Base-by-base conservation (phyloP, 2,888 invertebrate genomes). In the Yponomeuta sedellus region DNA sequence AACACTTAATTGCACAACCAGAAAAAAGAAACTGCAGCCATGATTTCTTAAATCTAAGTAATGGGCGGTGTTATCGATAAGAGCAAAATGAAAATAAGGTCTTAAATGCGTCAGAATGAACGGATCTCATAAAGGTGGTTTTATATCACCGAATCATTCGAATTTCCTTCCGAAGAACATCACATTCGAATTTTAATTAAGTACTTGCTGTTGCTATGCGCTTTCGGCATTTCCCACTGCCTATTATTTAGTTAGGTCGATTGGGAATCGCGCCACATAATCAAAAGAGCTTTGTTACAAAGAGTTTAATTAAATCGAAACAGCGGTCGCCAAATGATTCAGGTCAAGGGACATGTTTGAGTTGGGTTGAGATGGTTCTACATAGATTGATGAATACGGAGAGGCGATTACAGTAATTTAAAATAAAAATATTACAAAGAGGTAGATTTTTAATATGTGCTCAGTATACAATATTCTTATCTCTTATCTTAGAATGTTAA, bases 141-240 rank as follows among this genome's bases (percentile, higher is more conserved):
- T 58, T 58, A 58, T 58, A 22, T 19, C 58, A 10, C 58, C 10
- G 25, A 59, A 59, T 59, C 10, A 59, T n/a, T n/a, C n/a, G n/a
- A n/a, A n/a, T 59, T 59, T 25, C 59, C 59, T 25, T 58, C 59
- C 25, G 2, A 5, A 34, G 34, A 59, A 59, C 8, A 5, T 20
- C 20, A 4, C 20, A 10, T 20, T 22, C 59, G 59, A 25, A 11
- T 59, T 59, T 59, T 59, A 59, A 59, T 59, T 59, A 25, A 5
- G 25, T 25, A 59, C 59, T 3, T 19, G 22, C 25, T 59, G 25
- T 20, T 6, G 44, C 16, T 16, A 16, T 16, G 12, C 44, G 11
- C 12, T 44, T 44, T 2, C 44, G 16, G 16, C 44, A 16, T 16
- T 16, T 16, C 44, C 44, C 16, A 16, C 16, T 52, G 44, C 44